Evolutionary conservation across 2,113 vertebrate species (phyloP).

Genomic region (Suricata suricatta): DNA sequence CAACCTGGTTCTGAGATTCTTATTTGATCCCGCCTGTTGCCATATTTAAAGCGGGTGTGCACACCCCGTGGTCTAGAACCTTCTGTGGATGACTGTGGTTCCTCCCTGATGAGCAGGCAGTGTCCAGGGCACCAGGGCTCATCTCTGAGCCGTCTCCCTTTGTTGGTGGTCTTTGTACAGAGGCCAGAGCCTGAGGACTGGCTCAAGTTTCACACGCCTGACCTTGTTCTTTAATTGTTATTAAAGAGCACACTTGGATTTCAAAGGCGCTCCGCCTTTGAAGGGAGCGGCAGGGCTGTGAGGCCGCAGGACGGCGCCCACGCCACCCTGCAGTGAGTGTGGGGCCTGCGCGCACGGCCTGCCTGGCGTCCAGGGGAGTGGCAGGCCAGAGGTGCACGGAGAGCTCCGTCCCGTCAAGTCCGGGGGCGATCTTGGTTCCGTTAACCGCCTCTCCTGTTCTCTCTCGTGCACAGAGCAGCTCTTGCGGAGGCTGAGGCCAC

Average conservation of each 20-base stretch:
- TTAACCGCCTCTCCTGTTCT: background rate
- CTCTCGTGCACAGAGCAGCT: constrained; percentile 19
- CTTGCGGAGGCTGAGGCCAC: background rate
- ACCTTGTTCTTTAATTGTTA: background rate
- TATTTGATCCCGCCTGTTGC: background rate
- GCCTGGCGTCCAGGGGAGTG: rapidly evolving
- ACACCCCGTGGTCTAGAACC: rapidly evolving
- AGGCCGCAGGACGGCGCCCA: too few species aligned
- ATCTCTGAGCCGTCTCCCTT: background rate
- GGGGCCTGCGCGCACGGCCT: rapidly evolving
- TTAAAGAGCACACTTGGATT: background rate
- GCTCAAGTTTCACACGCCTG: constrained; percentile 42
- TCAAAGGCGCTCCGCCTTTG: background rate
- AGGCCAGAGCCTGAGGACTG: constrained; percentile 39
- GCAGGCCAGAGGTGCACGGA: rapidly evolving
- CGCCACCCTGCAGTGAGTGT: background rate
- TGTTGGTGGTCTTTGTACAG: constrained; percentile 54
- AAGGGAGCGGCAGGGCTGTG: background rate
- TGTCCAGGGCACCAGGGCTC: rapidly evolving
- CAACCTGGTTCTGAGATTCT: background rate
- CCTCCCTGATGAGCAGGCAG: rapidly evolving
- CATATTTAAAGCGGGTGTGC: rapidly evolving
- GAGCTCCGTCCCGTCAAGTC: rapidly evolving
- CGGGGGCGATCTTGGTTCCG: rapidly evolving
- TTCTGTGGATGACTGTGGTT: background rate